Evolutionary conservation across 2,113 vertebrate species (phyloP), one percentile per base, ranked within the genome.

Genomic region (Halichoeres trimaculatus): DNA sequence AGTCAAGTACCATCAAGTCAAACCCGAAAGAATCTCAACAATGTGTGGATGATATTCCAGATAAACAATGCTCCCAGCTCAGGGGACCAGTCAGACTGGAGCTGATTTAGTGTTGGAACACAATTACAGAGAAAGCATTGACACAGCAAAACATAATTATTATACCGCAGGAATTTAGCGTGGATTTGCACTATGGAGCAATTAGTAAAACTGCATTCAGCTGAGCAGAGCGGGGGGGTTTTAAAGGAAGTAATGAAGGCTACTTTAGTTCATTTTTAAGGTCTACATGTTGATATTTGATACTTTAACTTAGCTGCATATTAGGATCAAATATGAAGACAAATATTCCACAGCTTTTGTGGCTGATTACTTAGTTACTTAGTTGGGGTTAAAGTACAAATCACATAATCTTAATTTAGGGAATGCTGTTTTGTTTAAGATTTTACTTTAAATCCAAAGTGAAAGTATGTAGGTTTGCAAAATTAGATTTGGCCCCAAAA

Each of bases 1-100:
- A 67, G 75, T 88, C 79, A 83, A 83, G 84, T 83, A 78, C 63
- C 69, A 68, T 88, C 86, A 79, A 83, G 81, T 84, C 75, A 65
- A 74, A 63, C 41, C 54, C 26, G 7, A 34, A 88, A 78, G 76
- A 82, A 88, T 88, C 41, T 62, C 71, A 88, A 64, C 60, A 78
- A 83, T 79, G 65, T 62, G 17, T 57, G 22, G 56, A 48, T 70
- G 50, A 80, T 60, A 26, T 61, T 48, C 52, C 67, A 60, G 51
- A 70, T 30, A 41, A 60, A 47, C 26, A 58, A 52, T 10, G 38
- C n/a, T 55, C 9, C 48, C 23, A 36, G 59, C 30, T 52, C 7
- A 10, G 7, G 3, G 36, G 74, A 56, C 24, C 26, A 24, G 52
- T 56, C 36, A 23, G 30, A 79, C 14, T 3, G 45, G 52, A 57